These are phyloP conservation scores for Leptestheria dahalacensis DNA, from an alignment of 1,140 invertebrate genomes.

Conservation along the genomic window DNA sequence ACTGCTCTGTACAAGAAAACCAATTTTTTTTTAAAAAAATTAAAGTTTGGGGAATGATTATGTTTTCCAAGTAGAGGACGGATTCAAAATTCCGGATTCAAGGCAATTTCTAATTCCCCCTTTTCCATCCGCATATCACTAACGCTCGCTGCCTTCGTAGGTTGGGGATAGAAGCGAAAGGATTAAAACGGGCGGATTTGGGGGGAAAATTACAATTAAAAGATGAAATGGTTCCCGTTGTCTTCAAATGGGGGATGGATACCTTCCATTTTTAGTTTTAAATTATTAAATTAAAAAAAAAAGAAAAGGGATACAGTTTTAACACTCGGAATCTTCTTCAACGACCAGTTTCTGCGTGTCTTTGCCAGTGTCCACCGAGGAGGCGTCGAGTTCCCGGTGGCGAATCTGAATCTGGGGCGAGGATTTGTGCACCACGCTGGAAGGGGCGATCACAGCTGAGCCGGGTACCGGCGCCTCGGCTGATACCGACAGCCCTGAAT, in stretches of 20 bases:
- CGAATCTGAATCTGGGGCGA: slow-evolving; percentile 54
- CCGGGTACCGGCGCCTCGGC: slow-evolving; percentile 26
- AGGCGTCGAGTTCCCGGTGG: slow-evolving; percentile 63
- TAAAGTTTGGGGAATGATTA: no score
- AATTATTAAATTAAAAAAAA: not conserved
- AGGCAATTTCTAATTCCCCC: no score
- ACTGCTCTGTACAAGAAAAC: no score
- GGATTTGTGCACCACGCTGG: slow-evolving; percentile 56
- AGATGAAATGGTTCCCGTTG: no score
- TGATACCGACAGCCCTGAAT: not conserved
- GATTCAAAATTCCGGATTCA: no score
- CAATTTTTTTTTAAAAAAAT: no score
- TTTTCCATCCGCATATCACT: no score
- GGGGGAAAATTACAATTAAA: no score
- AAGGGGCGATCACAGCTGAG: slow-evolving; percentile 55
- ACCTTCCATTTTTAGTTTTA: not conserved
- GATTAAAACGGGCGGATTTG: no score
- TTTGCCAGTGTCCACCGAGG: slow-evolving; percentile 68
- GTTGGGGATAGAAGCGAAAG: no score
- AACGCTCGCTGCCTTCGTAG: no score
- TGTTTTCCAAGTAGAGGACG: no score
- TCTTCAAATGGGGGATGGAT: not conserved
- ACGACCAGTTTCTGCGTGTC: slow-evolving; percentile 78
- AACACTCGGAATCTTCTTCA: slow-evolving; percentile 48
- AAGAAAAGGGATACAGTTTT: slow-evolving; percentile 12